Evolutionary conservation across 30 jellyfish, hydroid and myxozoan genomes (phyloP).

Genomic region (Pelagia noctiluca): DNA sequence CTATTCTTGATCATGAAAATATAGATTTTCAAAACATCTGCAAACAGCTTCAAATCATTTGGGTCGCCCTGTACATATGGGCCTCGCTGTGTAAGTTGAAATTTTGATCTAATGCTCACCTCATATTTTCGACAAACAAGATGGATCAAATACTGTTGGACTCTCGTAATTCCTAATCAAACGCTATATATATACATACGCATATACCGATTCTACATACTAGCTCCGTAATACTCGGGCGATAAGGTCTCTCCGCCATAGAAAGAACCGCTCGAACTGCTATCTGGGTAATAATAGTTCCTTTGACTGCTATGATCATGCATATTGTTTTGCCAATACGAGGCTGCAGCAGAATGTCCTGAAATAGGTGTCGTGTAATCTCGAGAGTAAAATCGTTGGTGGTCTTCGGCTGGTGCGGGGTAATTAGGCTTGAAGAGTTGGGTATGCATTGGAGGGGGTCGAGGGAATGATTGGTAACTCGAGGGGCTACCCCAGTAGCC

Average conservation of each 20-base stretch:
- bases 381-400: constrained; percentile 50
- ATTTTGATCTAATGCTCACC: too few relatives aligned
- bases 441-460: constrained; percentile 70
- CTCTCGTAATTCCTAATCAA: too few relatives aligned
- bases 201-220: constrained; percentile 54
- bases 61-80: too few relatives aligned
- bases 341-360: constrained; percentile 60
- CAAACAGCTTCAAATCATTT: too few relatives aligned
- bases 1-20: too few relatives aligned
- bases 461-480: constrained; percentile 60
- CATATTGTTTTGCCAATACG: constrained; percentile 61
- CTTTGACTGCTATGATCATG: constrained; percentile 31
- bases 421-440: constrained; percentile 66
- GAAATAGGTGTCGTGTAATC: constrained; percentile 58
- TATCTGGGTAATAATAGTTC: constrained; percentile 71
- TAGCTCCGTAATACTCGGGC: constrained; percentile 73
- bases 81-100: too few relatives aligned
- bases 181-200: too few relatives aligned
- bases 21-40: too few relatives aligned
- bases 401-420: constrained; percentile 49
- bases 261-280: constrained; percentile 61
- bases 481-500: constrained; percentile 69
- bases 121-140: too few relatives aligned
- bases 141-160: too few relatives aligned
- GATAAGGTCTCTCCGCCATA: constrained; percentile 69